phyloP scores from a whole-genome alignment of 2,888 invertebrate species.

The Patella caerulea region DNA sequence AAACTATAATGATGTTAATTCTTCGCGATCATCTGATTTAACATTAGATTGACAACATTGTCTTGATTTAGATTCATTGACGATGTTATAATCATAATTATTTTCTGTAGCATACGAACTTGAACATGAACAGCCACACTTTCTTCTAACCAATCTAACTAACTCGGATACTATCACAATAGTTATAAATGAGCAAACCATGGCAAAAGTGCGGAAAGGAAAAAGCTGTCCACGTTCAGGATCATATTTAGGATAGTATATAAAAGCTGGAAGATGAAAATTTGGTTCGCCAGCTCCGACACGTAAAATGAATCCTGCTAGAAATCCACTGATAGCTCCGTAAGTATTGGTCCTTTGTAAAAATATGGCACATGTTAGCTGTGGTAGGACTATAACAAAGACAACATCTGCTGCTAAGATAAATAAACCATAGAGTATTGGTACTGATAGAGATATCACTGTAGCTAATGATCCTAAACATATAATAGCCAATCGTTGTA shows the following conservation, averaged over 20 bases:
- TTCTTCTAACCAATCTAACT: conserved; percentile 6
- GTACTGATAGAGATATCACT: conserved; percentile 51
- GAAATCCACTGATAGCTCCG: conserved; percentile 67
- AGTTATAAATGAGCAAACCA: conserved; percentile 79
- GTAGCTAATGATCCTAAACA: conserved; percentile 49
- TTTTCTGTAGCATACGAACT: no score
- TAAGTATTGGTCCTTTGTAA: conserved; percentile 52
- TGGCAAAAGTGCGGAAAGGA: conserved; percentile 95
- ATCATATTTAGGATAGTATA: conserved; percentile 85
- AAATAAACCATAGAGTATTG: conserved; percentile 56
- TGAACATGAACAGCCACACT: background rate
- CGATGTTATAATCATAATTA: no score
- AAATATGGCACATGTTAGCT: conserved; percentile 57
- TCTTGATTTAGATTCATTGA: no score
- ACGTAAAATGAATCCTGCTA: conserved; percentile 84
- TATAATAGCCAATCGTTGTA: conserved; percentile 51
- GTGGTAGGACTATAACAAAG: conserved; percentile 64
- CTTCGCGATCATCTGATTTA: background rate
- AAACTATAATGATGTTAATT: background rate
- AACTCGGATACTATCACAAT: conserved; percentile 43
- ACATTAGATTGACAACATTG: no score
- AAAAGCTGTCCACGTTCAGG: conserved; percentile 82
- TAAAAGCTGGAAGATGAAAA: conserved; percentile 85
- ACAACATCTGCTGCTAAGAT: conserved; percentile 64
- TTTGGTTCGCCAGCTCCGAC: conserved; percentile 90